These are phyloP conservation scores for Sesia bembeciformis DNA, from an alignment of 2,888 invertebrate genomes.

Conservation along the genomic window DNA sequence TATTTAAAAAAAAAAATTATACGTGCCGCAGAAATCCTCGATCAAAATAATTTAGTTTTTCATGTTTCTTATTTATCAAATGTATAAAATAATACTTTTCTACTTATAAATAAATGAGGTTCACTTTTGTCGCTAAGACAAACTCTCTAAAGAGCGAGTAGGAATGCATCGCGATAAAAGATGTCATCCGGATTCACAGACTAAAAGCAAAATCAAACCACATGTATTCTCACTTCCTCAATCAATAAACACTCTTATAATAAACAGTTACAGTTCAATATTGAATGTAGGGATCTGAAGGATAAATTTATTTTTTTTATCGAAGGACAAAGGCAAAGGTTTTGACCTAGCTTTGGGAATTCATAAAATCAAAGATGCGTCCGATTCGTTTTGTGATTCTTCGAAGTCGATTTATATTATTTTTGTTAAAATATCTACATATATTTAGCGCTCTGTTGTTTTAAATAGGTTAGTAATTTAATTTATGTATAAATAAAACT, in stretches of 20 bases:
- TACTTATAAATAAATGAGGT: not conserved
- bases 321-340: constrained; percentile 48
- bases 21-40: no score
- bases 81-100: no score
- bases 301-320: constrained; percentile 38
- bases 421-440: no score
- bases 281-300: constrained; percentile 8
- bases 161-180: constrained; percentile 71
- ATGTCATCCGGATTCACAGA: constrained; percentile 67
- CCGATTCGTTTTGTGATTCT: constrained; percentile 49
- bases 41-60: no score
- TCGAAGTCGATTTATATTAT: constrained; percentile 21
- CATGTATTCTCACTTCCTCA: constrained; percentile 16
- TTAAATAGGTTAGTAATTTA: no score
- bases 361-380: constrained; percentile 58
- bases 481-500: no score
- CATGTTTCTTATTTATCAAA: no score
- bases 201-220: constrained; percentile 47
- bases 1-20: no score
- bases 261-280: constrained; percentile 28
- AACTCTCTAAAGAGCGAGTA: constrained; percentile 46
- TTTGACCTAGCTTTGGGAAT: constrained; percentile 68
- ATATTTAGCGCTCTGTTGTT: no score
- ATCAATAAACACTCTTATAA: constrained; percentile 26
- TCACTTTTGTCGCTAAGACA: constrained; percentile 5